Evolutionary conservation across 2,888 invertebrate species (phyloP), one percentile per base, ranked within the genome.

Genomic region (Drosophila silvestris): DNA sequence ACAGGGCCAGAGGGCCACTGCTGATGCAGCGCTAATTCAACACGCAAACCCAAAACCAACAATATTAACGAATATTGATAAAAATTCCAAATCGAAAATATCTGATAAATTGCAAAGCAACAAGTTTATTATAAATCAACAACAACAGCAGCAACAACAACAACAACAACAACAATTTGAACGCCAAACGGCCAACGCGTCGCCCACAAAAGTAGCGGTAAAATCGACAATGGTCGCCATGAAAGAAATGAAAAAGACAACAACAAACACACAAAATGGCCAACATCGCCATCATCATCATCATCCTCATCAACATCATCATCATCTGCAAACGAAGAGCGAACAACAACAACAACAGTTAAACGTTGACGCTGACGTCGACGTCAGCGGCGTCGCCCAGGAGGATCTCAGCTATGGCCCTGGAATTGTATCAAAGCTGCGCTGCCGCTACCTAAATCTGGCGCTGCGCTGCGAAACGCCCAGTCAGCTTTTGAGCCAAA

Each of bases 401-500:
- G 97, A 97, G 93, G 98, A 98, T 92, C 94, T 98, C 69, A 96
- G 96, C 91, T 98, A 98, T 94, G 98, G 98, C 1, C 98, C 98
- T 61, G 98, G 98, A 69, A 98, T 98, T 91, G 98, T 98, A 47
- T 97, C 97, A 91, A 96, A 96, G 88, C 95, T 98, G 82, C 96
- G 97, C 92, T 97, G 97, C 92, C 96, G 97, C 91, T 98, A 98
- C 93, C 95, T 98, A 77, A 97, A 97, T 93, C 95, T 98, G 80
- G 97, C 98, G 14, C 94, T 97, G 75, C 95, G 97, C 61, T 73
- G 79, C n/a, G 97, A 97, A 87, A 95, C 95, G 68, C 94, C 95
- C 71, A 58, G 44, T 16, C 95, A 95, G 51, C 96, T 96, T 10
- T 47, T 47, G 22, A 95, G 96, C 22, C 95, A 97, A 75, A 94